Evolutionary conservation across 2,888 invertebrate species (phyloP).

Genomic region (Acanthopleura granulata): DNA sequence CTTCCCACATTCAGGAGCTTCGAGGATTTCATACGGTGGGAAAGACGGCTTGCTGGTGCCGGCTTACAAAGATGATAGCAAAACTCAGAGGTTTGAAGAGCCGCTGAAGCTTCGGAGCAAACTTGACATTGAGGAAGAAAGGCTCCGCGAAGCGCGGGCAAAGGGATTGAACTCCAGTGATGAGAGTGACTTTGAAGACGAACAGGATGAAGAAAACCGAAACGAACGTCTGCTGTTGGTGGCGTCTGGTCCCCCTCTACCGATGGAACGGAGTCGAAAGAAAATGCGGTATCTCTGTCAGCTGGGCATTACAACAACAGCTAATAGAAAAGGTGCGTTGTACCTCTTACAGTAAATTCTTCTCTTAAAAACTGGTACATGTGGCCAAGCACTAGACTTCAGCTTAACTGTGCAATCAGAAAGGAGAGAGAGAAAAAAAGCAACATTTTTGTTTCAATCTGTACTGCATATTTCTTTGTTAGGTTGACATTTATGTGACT

Average conservation of each 20-base stretch:
- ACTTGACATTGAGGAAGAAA: slow-evolving; percentile 63
- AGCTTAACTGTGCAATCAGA: too few species aligned
- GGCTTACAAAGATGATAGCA: background rate
- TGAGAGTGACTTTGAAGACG: slow-evolving; percentile 53
- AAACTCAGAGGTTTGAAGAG: background rate
- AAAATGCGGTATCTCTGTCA: slow-evolving; percentile 56
- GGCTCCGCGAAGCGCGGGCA: slow-evolving; percentile 48
- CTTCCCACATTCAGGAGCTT: background rate
- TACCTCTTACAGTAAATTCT: background rate
- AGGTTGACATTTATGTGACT: too few species aligned
- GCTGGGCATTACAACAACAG: slow-evolving; percentile 58
- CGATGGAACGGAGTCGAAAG: slow-evolving; percentile 53
- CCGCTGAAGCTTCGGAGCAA: slow-evolving; percentile 44
- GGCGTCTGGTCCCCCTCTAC: slow-evolving; percentile 57
- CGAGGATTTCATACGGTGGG: background rate
- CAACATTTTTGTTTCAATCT: too few species aligned
- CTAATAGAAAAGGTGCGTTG: slow-evolving; percentile 52
- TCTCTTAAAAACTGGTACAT: background rate
- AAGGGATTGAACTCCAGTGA: slow-evolving; percentile 41
- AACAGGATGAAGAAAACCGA: slow-evolving; percentile 40
- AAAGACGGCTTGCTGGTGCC: background rate
- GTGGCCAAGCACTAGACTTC: too few species aligned
- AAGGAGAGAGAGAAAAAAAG: too few species aligned
- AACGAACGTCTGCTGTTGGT: slow-evolving; percentile 46
- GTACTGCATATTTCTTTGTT: too few species aligned